Conservation (phyloP, 1,140 invertebrate genomes). For the Drosophila grimshawi region DNA sequence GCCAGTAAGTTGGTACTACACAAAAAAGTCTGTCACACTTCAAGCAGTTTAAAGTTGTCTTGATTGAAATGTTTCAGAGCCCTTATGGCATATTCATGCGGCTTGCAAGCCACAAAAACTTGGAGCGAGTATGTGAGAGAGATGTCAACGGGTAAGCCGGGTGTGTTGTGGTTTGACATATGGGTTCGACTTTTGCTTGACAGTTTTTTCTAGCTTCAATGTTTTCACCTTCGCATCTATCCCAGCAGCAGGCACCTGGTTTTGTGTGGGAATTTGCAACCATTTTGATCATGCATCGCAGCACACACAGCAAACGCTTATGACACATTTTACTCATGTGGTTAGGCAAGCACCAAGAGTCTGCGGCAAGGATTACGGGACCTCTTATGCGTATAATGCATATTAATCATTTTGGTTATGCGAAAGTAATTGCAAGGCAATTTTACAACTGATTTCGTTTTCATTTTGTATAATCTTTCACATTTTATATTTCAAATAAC, state of each 20-base stretch:
- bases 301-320: constrained; percentile 60
- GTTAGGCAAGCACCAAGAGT: constrained; percentile 43
- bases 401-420: constrained; percentile 8
- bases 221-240: neutral
- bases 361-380: neutral
- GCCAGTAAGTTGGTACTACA: constrained; percentile 17
- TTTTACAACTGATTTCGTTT: neutral
- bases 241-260: constrained; percentile 31
- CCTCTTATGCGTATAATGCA: constrained; percentile 16
- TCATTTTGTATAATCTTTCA: too few relatives aligned
- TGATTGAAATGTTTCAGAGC: constrained; percentile 33
- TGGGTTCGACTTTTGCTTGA: constrained; percentile 65
- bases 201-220: constrained; percentile 25
- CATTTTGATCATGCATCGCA: constrained; percentile 48
- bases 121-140: neutral
- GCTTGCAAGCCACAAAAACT: constrained; percentile 33
- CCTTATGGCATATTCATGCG: constrained; percentile 36
- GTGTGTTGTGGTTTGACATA: constrained; percentile 70
- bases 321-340: constrained; percentile 73
- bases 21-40: constrained; percentile 21
- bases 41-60: constrained; percentile 36
- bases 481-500: too few relatives aligned
- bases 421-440: constrained; percentile 1
- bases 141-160: constrained; percentile 37
- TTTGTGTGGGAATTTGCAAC: constrained; percentile 43